Evolutionary conservation across 2,113 vertebrate species (phyloP).

Genomic region (Cololabis saira): DNA sequence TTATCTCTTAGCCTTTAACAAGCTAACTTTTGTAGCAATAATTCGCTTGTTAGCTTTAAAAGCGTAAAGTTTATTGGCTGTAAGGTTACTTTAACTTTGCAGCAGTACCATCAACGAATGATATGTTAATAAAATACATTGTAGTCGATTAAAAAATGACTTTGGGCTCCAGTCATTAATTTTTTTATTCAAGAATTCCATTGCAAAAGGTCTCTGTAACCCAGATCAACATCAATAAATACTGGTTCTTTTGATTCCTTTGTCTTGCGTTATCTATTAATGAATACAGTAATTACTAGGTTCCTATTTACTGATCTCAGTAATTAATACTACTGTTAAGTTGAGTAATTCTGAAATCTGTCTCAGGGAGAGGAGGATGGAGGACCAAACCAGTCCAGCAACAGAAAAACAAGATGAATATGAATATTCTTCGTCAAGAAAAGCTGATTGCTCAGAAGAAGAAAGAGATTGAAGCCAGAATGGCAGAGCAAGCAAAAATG

Average conservation of each 20-base stretch:
- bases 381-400: slow-evolving; percentile 82
- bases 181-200: too few relatives aligned
- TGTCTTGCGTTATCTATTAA: too few relatives aligned
- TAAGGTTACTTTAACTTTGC: not conserved
- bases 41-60: not conserved
- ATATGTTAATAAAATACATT: too few relatives aligned
- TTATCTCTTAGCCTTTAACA: not conserved
- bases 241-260: too few relatives aligned
- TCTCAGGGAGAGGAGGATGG: slow-evolving; percentile 85
- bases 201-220: too few relatives aligned
- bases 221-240: too few relatives aligned
- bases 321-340: too few relatives aligned
- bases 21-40: slow-evolving; percentile 6
- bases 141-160: too few relatives aligned
- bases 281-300: too few relatives aligned
- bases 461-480: slow-evolving; percentile 91
- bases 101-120: too few relatives aligned
- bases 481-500: slow-evolving; percentile 88
- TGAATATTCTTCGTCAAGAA: slow-evolving; percentile 93
- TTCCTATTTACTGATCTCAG: too few relatives aligned
- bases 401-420: slow-evolving; percentile 88
- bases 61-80: slow-evolving; percentile 16
- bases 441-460: slow-evolving; percentile 97
- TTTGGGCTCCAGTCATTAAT: too few relatives aligned
- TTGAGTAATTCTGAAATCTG: not conserved